These are phyloP conservation scores for Xenopus petersii DNA, from an alignment of 2,797 vertebrate genomes.

Conservation along the genomic window DNA sequence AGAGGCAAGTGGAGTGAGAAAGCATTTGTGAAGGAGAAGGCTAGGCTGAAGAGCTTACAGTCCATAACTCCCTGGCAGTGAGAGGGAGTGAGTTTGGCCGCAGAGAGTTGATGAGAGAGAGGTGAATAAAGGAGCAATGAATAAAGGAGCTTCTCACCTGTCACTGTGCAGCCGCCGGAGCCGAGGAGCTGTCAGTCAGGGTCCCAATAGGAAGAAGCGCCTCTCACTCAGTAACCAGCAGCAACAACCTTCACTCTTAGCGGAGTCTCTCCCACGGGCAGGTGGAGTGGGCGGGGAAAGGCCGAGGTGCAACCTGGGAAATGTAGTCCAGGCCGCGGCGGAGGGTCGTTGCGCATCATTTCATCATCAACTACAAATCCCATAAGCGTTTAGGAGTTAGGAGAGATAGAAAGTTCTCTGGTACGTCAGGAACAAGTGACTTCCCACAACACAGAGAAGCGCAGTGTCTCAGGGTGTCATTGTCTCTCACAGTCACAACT, in stretches of 20 bases:
- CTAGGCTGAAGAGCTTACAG: no score
- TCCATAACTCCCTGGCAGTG: no score
- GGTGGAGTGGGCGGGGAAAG: constrained; percentile 5
- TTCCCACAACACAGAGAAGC: no score
- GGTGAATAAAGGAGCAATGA: no score
- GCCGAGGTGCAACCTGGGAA: constrained; percentile 23
- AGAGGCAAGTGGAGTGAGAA: no score
- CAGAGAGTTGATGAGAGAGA: neutral
- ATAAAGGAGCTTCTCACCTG: neutral
- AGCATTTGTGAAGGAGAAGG: no score
- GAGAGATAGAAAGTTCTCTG: no score
- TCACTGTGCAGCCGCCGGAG: neutral
- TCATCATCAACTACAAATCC: constrained; percentile 24
- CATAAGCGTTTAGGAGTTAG: neutral
- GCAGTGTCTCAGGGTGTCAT: no score
- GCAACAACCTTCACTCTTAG: constrained; percentile 7
- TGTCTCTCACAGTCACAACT: no score
- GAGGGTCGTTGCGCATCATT: no score
- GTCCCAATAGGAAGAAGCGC: neutral
- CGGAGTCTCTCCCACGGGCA: constrained; percentile 17
- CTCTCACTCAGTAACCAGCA: neutral
- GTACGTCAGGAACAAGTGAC: no score
- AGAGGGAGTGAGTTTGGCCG: no score
- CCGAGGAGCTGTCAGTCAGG: constrained; percentile 1
- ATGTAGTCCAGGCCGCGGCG: neutral